Base-by-base conservation (phyloP, 1,140 invertebrate genomes). In the Acromyrmex echinatior region DNA sequence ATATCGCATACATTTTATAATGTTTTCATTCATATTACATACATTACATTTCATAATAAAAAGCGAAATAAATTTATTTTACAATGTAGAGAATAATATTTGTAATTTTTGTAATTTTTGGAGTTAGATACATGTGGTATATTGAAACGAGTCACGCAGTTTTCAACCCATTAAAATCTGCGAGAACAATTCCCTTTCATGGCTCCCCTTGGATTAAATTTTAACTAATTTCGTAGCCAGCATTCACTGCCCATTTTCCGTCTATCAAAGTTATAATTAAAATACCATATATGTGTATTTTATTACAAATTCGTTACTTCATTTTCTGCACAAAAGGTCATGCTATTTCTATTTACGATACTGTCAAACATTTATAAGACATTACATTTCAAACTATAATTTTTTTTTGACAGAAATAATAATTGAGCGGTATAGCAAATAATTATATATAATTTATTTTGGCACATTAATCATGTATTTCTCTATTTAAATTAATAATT, bases 261-360 rank as follows among this genome's bases (percentile, higher is more conserved):
- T 63, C 70, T 84, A 84, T 60, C 39, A 60, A 74, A 82, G 39
- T 74, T 74, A 84, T 84, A 84, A 74, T 84, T 76, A 84, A 74
- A 76, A 62, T 84, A 84, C 39, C 21, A 7, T 68, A 3, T 68
- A 49, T 74, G 14, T 39, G 28, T 51, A 80, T 80, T 80, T 60
- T 49, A 74, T 82, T 74, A 74, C 35, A 62, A 62, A 74, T 76
- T 84, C 35, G 18, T 81, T 71, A 60, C 14, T 81, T 28, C 0
- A 84, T 84, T 84, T 76, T 84, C 25, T 25, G 9, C 25, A 63
- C 7, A 74, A 84, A 84, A 84, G n/a, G 18, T 51, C 66, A 31
- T 31, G n/a, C 39, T 39, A 12, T 49, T 62, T 51, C 14, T 25
- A 31, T 60, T 45, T 10, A 21, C 45, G 16, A 31, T 21, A 31